Base-by-base conservation (phyloP, 2,113 vertebrate genomes). In the Pelusios castaneus region DNA sequence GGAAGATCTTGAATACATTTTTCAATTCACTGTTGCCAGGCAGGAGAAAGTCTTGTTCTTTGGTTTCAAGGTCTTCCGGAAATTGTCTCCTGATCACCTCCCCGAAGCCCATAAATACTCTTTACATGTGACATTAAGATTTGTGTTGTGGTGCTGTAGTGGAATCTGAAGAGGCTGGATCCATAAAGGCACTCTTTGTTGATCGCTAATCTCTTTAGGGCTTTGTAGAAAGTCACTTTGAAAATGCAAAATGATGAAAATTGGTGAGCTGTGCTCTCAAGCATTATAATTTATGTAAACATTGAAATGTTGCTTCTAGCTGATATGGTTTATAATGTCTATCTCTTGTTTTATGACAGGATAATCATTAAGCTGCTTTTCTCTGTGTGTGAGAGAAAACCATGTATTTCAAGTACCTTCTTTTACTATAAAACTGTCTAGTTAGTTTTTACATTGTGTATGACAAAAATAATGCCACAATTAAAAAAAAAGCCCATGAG, bases 201-300 rank as follows among this genome's bases (percentile, higher is more conserved):
- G 80, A 6, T 11, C 55, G 31, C 43, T 77, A 38, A 82, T 93
- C 67, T 97, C 88, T 94, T 91, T 67, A 83, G 95, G 88, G 78
- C 84, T 96, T 87, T 90, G 82, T 63, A 75, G 78, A 93, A 91
- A 89, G 94, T 92, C 94, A 89, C 79, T 92, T 96, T 95, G 93
- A 84, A 96, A 97, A 95, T 82, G 43, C 67, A 90, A 88, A 73
- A 58, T 95, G 93, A 96, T 95, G 89, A 78, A 91, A 97, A 92
- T 73, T 58, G 78, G 81, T 92, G 89, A 94, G 52, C 88, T 94
- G 89, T 85, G 91, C 22, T 93, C 51, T 96, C 88, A 93, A 88
- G 91, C 89, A 91, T 7, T 54, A 70, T 56, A 56, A 34, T 96
- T 96, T 95, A 94, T 76, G 89, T 97, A 95, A 97, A 96, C 83